These are phyloP conservation scores for Eunapius fragilis DNA, from an alignment of 37 sponge, comb jelly and placozoan species.

Conservation along the genomic window DNA sequence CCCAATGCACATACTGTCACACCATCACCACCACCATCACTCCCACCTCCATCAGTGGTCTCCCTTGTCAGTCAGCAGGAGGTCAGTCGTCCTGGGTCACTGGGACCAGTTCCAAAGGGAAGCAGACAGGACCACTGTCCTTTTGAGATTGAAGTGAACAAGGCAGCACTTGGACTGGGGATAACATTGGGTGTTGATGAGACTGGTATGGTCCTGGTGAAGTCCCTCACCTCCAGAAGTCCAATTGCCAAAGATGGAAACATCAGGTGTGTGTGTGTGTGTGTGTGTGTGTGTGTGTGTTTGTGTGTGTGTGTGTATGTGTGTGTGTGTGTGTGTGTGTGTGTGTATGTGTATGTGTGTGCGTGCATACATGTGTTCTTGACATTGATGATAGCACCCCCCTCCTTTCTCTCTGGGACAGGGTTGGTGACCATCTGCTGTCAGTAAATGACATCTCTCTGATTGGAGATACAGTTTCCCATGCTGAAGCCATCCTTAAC, in stretches of 20 bases:
- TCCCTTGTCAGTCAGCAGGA: background rate
- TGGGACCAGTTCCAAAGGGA: conserved; percentile 40
- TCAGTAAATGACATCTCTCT: conserved; percentile 57
- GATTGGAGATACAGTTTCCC: conserved; percentile 13
- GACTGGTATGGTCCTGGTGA: conserved; percentile 58
- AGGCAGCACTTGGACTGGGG: conserved; percentile 68
- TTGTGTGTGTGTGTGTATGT: background rate
- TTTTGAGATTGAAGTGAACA: conserved; percentile 70
- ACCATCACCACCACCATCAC: conserved; percentile 1
- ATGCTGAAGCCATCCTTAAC: conserved; percentile 52
- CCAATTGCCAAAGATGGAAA: conserved; percentile 67
- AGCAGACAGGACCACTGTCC: conserved; percentile 35
- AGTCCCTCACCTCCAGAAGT: conserved; percentile 43
- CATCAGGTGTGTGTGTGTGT: conserved; percentile 44
- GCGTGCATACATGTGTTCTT: no score
- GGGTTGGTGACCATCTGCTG: conserved; percentile 72
- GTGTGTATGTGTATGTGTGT: no score
- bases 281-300: conserved; percentile 8
- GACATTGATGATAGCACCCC: no score
- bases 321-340: no score
- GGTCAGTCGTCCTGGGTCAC: conserved; percentile 15
- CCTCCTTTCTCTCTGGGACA: background rate
- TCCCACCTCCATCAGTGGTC: conserved; percentile 17
- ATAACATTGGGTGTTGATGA: conserved; percentile 26
- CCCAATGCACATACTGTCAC: background rate